Evolutionary conservation across 2,113 vertebrate genomes (phyloP).

Genomic region (Hippopotamus amphibius): DNA sequence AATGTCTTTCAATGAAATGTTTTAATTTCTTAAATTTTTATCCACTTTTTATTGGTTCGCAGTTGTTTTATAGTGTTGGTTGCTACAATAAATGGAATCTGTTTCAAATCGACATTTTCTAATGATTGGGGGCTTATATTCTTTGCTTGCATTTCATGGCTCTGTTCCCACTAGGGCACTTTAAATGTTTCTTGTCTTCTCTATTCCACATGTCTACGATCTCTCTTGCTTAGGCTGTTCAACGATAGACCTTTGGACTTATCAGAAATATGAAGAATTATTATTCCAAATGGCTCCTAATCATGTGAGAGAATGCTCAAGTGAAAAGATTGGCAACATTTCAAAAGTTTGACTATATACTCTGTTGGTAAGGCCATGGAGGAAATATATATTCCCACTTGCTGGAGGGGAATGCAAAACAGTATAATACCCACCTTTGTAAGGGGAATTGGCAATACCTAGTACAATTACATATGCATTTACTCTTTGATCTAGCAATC

Average conservation of each 20-base stretch:
- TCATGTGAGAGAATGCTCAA: neutral
- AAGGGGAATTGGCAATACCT: neutral
- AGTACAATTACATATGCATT: too few relatives aligned
- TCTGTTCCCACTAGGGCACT: neutral
- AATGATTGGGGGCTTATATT: neutral
- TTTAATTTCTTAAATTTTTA: neutral
- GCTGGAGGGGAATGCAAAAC: neutral
- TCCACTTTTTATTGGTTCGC: neutral
- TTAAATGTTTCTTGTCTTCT: neutral
- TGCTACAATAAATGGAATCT: neutral
- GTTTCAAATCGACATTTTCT: conserved; percentile 30
- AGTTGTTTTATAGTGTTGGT: neutral
- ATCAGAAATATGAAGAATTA: neutral
- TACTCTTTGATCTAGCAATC: neutral
- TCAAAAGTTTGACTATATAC: neutral
- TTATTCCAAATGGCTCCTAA: conserved; percentile 15
- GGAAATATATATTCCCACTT: neutral
- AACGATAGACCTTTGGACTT: neutral
- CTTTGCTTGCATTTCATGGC: neutral
- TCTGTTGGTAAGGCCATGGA: neutral
- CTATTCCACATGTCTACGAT: neutral
- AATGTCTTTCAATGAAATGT: neutral
- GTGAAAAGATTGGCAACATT: neutral
- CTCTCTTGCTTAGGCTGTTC: neutral
- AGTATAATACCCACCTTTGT: neutral